Percentiles rank a stretch among this genome's conserved stretches.
phyloP scores from a whole-genome alignment of 2,113 vertebrate species.

The Trematomus loennbergii region DNA sequence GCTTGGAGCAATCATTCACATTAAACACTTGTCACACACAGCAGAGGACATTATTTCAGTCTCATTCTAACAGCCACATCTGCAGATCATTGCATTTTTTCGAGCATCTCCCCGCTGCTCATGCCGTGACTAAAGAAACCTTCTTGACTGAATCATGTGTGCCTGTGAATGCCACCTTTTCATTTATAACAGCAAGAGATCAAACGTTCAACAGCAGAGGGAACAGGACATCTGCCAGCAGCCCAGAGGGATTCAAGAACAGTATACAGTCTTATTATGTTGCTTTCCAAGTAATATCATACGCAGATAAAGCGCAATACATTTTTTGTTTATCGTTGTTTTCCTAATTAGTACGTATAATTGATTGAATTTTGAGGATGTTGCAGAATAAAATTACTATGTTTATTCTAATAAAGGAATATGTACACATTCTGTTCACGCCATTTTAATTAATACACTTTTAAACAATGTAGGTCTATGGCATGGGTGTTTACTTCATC shows the following conservation, averaged over 20 bases:
- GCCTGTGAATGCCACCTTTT: constrained; percentile 15
- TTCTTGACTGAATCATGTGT: constrained; percentile 15
- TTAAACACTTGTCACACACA: constrained; percentile 61
- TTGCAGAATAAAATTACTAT: background rate
- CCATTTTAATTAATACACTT: background rate
- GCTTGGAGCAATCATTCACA: constrained; percentile 58
- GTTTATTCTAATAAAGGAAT: background rate
- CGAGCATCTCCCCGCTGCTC: background rate
- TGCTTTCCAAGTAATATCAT: constrained; percentile 11
- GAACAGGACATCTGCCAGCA: constrained; percentile 4
- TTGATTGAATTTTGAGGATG: background rate
- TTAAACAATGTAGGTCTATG: background rate
- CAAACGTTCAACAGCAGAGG: background rate
- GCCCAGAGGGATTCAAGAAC: background rate
- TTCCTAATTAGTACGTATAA: background rate
- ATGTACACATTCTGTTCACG: too few relatives aligned
- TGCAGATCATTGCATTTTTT: constrained; percentile 13
- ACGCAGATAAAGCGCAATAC: background rate
- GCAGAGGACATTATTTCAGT: constrained; percentile 53
- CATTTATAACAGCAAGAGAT: constrained; percentile 33
- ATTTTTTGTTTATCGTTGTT: too few relatives aligned
- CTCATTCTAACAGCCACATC: constrained; percentile 17
- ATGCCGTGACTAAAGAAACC: constrained; percentile 9
- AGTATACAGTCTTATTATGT: background rate
- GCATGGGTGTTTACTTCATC: background rate